Conservation (phyloP, 1,140 invertebrate genomes). For the Carcinoscorpius rotundicauda region DNA sequence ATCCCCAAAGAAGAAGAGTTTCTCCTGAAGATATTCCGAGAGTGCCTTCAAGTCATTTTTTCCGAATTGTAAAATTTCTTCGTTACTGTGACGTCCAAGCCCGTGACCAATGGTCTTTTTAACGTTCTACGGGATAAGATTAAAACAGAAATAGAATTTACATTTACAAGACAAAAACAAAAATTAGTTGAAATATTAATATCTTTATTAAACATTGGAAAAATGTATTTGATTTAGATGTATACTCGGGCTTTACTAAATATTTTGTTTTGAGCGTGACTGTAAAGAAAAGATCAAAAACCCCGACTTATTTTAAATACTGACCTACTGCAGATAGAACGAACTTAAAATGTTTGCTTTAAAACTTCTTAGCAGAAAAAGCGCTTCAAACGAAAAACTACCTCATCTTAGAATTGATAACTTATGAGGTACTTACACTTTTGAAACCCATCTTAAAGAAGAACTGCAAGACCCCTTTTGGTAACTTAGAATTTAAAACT, state of each 20-base stretch:
- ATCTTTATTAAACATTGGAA: too few relatives aligned
- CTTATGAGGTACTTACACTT: constrained; percentile 23
- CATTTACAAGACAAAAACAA: constrained; percentile 7
- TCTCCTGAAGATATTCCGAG: constrained; percentile 73
- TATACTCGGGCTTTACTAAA: too few relatives aligned
- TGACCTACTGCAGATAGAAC: too few relatives aligned
- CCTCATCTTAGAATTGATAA: too few relatives aligned
- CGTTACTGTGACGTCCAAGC: constrained; percentile 75
- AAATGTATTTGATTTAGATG: too few relatives aligned
- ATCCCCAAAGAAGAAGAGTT: constrained; percentile 89
- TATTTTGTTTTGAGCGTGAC: background rate
- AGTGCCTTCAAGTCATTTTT: constrained; percentile 82
- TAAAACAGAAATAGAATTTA: constrained; percentile 15
- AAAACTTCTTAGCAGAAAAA: too few relatives aligned
- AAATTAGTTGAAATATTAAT: background rate
- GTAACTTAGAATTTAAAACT: constrained; percentile 67
- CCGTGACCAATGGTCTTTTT: constrained; percentile 61
- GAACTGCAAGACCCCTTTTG: constrained; percentile 74
- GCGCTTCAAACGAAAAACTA: too few relatives aligned
- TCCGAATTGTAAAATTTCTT: constrained; percentile 80
- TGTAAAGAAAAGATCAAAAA: constrained; percentile 8
- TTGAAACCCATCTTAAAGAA: constrained; percentile 62
- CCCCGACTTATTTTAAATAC: background rate
- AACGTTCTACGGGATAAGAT: constrained; percentile 45
- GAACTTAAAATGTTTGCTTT: too few relatives aligned